phyloP scores from a whole-genome alignment of 1,140 invertebrate genomes.

The Musca vetustissima region DNA sequence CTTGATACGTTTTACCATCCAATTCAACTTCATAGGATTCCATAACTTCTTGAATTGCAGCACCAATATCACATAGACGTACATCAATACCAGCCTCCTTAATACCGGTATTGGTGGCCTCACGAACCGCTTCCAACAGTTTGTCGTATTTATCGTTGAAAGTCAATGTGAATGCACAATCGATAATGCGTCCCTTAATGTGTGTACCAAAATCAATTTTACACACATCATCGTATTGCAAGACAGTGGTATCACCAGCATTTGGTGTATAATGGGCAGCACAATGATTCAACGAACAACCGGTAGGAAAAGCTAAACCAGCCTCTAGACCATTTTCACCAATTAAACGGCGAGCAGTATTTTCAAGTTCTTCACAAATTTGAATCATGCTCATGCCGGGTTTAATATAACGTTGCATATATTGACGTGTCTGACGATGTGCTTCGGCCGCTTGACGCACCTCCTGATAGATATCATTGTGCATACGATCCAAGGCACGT shows the following conservation, averaged over 20 bases:
- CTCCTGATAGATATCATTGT: conserved; percentile 92
- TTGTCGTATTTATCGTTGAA: conserved; percentile 98
- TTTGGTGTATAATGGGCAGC: conserved; percentile 99
- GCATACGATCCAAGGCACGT: conserved; percentile 74
- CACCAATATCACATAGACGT: conserved; percentile 94
- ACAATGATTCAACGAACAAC: conserved; percentile 97
- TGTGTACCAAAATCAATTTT: conserved; percentile 99
- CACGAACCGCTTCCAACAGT: conserved; percentile 92
- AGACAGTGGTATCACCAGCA: conserved; percentile 92
- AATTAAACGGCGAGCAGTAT: conserved; percentile 87
- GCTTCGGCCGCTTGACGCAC: conserved; percentile 95
- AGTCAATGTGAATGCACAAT: conserved; percentile 96
- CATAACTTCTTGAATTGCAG: conserved; percentile 99
- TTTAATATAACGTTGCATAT: conserved; percentile 90
- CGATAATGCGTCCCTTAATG: conserved; percentile 97
- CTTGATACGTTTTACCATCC: conserved; percentile 94
- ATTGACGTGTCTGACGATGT: conserved; percentile 91
- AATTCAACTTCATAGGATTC: conserved; percentile 98
- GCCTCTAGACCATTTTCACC: conserved; percentile 94
- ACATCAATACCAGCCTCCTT: conserved; percentile 95
- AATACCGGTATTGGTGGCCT: conserved; percentile 98
- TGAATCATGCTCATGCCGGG: conserved; percentile 99
- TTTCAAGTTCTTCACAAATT: conserved; percentile 96
- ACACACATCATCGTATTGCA: conserved; percentile 95
- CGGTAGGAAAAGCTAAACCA: conserved; percentile 97